These are phyloP conservation scores for Plebejus anna DNA, from an alignment of 2,888 invertebrate species.

Conservation along the genomic window DNA sequence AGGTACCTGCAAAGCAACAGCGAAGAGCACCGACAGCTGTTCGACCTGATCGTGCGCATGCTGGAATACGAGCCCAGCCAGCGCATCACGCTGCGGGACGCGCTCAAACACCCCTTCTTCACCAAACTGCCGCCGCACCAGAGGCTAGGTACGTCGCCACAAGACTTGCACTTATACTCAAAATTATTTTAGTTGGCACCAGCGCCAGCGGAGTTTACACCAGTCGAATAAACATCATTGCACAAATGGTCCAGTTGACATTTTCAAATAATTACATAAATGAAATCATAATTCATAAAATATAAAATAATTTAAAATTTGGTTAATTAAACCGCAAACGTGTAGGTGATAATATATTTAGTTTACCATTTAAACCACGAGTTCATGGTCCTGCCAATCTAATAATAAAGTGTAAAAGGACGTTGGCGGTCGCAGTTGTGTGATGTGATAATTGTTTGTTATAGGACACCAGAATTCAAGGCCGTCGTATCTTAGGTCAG, in stretches of 20 bases:
- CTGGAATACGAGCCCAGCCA: constrained; percentile 97
- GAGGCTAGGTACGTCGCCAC: constrained; percentile 74
- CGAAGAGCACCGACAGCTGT: constrained; percentile 94
- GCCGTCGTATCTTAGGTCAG: constrained; percentile 77
- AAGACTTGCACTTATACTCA: not conserved
- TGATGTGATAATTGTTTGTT: constrained; percentile 60
- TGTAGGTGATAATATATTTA: not conserved
- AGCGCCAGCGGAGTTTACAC: not conserved
- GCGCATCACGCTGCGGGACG: constrained; percentile 92
- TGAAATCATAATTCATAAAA: not conserved
- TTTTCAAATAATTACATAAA: not conserved
- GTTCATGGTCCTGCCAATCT: not conserved
- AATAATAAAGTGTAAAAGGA: not conserved
- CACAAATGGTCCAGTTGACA: not conserved
- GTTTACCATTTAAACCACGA: not conserved
- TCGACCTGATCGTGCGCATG: constrained; percentile 97
- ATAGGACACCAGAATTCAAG: constrained; percentile 77
- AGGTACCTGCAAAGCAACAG: constrained; percentile 93
- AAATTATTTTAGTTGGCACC: too few relatives aligned
- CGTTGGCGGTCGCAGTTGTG: constrained; percentile 29
- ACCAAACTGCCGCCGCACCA: constrained; percentile 89
- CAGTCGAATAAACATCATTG: not conserved
- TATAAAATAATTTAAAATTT: not conserved
- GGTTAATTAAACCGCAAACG: not conserved
- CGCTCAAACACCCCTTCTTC: constrained; percentile 96